Percentiles rank a stretch among this genome's conserved stretches.
These are phyloP conservation scores for Epirrita christyi DNA, from an alignment of 2,888 invertebrate genomes.

Conservation along the genomic window DNA sequence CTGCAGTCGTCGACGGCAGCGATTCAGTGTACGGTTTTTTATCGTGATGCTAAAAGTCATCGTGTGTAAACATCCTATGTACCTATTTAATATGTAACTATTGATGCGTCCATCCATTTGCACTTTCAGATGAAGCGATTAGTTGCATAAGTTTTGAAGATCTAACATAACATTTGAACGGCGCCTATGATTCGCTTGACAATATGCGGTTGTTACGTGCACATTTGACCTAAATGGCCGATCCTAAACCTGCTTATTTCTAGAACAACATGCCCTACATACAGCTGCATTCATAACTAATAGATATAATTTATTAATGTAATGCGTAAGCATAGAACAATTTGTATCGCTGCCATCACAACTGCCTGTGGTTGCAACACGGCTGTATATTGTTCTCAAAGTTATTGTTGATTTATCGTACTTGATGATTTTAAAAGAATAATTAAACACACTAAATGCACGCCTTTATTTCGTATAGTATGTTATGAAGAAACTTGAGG, in stretches of 20 bases:
- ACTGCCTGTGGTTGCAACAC: constrained; percentile 18
- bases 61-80: too few relatives aligned
- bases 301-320: constrained; percentile 4
- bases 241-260: constrained; percentile 38
- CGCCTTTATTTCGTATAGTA: constrained; percentile 21
- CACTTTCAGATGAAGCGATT: constrained; percentile 55
- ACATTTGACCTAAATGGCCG: constrained; percentile 52
- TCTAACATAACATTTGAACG: constrained; percentile 65
- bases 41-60: too few relatives aligned
- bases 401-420: constrained; percentile 25
- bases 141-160: constrained; percentile 57
- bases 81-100: background rate
- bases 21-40: too few relatives aligned
- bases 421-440: background rate
- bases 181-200: constrained; percentile 50
- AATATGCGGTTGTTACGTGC: constrained; percentile 57
- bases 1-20: too few relatives aligned
- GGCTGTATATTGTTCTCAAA: constrained; percentile 14
- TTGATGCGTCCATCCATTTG: constrained; percentile 43
- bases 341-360: constrained; percentile 3
- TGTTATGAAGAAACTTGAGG: constrained; percentile 37
- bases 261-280: background rate
- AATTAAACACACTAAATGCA: constrained; percentile 27
- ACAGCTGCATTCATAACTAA: background rate
- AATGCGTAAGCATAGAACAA: background rate